phyloP scores from a whole-genome alignment of 1,140 invertebrate species.

The Acromyrmex heyeri region DNA sequence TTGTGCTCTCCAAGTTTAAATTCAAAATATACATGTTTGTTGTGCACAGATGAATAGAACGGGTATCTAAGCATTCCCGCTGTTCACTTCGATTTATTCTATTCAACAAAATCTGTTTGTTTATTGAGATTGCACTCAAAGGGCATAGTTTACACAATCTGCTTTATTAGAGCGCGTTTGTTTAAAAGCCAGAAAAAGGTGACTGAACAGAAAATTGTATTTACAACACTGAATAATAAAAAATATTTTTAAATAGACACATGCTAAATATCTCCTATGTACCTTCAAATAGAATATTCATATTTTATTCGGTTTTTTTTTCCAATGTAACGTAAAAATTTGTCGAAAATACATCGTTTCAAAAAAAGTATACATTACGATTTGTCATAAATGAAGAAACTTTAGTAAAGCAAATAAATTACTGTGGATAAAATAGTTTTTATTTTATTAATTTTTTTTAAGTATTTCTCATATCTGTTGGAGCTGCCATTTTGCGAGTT shows the following conservation, averaged over 20 bases:
- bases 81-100: background rate
- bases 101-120: slow-evolving; percentile 14
- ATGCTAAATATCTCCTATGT: background rate
- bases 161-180: background rate
- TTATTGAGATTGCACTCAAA: background rate
- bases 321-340: background rate
- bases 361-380: background rate
- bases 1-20: background rate
- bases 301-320: background rate
- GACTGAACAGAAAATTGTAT: background rate
- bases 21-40: slow-evolving; percentile 29
- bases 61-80: background rate
- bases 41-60: background rate
- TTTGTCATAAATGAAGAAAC: background rate
- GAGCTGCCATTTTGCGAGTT: background rate
- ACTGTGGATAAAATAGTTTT: background rate
- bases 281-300: background rate
- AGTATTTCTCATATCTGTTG: background rate
- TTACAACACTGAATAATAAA: background rate
- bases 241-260: background rate
- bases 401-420: too few relatives aligned
- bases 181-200: background rate
- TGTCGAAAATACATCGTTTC: background rate
- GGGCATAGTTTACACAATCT: background rate
- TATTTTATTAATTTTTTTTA: background rate